phyloP scores from a whole-genome alignment of 1,140 invertebrate genomes.

The Drosophila mauritiana region DNA sequence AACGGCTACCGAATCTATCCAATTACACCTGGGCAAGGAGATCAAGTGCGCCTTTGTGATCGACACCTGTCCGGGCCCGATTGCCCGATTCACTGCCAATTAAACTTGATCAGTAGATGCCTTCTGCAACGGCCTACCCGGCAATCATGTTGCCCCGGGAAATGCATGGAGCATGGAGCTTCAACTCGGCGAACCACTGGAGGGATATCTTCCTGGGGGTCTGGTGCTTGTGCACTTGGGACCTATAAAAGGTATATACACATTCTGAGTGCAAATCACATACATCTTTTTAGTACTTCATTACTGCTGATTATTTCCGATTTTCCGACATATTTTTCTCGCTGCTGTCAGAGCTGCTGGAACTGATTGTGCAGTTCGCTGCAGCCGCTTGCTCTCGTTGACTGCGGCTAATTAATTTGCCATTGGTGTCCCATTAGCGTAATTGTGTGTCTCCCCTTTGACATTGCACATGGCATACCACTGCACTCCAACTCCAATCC shows the following conservation, averaged over 20 bases:
- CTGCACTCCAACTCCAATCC: neutral
- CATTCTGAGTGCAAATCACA: no score
- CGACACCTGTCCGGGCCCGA: constrained; percentile 34
- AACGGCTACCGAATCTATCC: constrained; percentile 64
- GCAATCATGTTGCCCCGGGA: neutral
- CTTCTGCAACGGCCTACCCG: neutral
- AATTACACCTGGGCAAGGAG: constrained; percentile 27
- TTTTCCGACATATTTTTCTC: no score
- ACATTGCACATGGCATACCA: constrained; percentile 41
- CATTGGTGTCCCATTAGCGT: constrained; percentile 83
- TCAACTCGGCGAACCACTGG: constrained; percentile 1
- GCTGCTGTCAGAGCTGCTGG: neutral
- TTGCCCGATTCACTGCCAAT: constrained; percentile 13
- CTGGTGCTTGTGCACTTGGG: neutral
- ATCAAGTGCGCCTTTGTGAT: constrained; percentile 28
- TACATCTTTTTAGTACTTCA: no score
- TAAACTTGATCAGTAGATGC: constrained; percentile 20
- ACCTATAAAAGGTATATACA: neutral
- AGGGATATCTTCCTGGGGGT: neutral
- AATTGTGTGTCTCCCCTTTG: constrained; percentile 82
- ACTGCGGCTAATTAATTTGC: constrained; percentile 81
- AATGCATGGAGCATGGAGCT: constrained; percentile 18
- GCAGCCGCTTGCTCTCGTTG: neutral
- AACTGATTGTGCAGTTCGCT: constrained; percentile 8
- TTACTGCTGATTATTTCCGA: no score